Base-by-base conservation (phyloP, 1,140 invertebrate species). In the Drosophila truncata region DNA sequence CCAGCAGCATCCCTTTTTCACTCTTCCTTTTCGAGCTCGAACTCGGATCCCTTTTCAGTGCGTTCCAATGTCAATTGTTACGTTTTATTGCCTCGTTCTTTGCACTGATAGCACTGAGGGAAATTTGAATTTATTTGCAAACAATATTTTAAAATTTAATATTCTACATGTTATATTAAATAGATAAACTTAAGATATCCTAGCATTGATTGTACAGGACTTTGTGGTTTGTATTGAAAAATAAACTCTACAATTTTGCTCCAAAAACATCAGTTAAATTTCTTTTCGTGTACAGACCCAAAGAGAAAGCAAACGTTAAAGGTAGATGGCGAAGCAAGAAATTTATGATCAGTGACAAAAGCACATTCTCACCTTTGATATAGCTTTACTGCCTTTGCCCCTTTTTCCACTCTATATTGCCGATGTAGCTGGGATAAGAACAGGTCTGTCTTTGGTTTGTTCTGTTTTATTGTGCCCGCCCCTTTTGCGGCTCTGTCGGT, bases 271-370 rank as follows among this genome's bases (percentile, higher is more conserved):
- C 1, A 7, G 14, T 6, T 8, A 0, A 61, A 25, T 60, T 60
- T 61, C 2, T 23, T 6, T 2, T 11, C 18, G 55, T 64, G 54
- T 14, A 44, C 44, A 16, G 2, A 18, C 37, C 50, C n/a, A 25
- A 33, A 33, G 60, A 13, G 14, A 60, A 35, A 39, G 33, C 39
- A 31, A 63, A 70, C 58, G 47, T 57, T 27, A 77, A 67, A 59
- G 57, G 78, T 50, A 78, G 67, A 60, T 59, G 61, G 75, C 27
- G 50, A 88, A 62, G 76, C 59, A 69, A 70, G 70, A 84, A 88
- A 88, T 88, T 88, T 88, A 88, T 88, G 85, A 88, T 88, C 85
- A 90, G 81, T 81, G 85, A 84, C 85, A 90, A 88, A 90, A 90
- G 85, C 81, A 88, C 85, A 88, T 85, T 90, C 72, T 82, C 84